Conservation (phyloP, 2,113 vertebrate species). For the Notothenia rossii region DNA sequence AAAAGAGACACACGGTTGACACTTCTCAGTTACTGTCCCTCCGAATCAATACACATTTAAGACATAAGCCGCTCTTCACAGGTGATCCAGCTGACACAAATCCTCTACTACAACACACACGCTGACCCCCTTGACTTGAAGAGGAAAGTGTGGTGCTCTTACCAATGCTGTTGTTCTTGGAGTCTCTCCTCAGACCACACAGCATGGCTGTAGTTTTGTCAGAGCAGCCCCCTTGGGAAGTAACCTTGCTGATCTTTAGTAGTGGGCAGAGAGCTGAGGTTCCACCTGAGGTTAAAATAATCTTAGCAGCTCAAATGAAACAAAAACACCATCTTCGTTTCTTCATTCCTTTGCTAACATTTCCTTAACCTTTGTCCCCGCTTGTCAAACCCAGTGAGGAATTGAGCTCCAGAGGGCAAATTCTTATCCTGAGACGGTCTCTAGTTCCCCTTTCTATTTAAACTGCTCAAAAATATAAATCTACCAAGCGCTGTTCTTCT, state of each 20-base stretch:
- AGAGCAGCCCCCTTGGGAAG: constrained; percentile 61
- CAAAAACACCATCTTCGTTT: constrained; percentile 47
- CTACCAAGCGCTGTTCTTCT: constrained; percentile 26
- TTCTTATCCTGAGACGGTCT: constrained; percentile 44
- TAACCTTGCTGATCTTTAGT: constrained; percentile 52
- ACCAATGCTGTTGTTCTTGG: constrained; percentile 81
- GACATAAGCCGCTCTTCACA: constrained; percentile 8
- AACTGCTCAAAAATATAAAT: constrained; percentile 40
- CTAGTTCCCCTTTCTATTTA: constrained; percentile 1
- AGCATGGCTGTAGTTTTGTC: constrained; percentile 78
- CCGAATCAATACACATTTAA: constrained; percentile 3
- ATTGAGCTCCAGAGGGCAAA: constrained; percentile 28
- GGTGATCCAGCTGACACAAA: not conserved
- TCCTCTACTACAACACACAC: constrained; percentile 13
- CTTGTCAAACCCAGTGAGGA: constrained; percentile 11
- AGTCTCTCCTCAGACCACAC: constrained; percentile 85
- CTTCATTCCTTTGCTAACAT: constrained; percentile 37
- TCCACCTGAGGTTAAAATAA: constrained; percentile 41
- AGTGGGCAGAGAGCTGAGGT: constrained; percentile 30
- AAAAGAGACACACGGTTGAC: not conserved
- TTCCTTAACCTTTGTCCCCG: constrained; percentile 27
- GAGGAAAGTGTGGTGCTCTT: constrained; percentile 67
- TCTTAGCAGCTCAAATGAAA: constrained; percentile 56
- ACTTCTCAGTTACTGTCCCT: not conserved
- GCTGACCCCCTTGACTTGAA: constrained; percentile 26